Conservation (phyloP, 2,113 vertebrate species). For the Malurus cyaneus region DNA sequence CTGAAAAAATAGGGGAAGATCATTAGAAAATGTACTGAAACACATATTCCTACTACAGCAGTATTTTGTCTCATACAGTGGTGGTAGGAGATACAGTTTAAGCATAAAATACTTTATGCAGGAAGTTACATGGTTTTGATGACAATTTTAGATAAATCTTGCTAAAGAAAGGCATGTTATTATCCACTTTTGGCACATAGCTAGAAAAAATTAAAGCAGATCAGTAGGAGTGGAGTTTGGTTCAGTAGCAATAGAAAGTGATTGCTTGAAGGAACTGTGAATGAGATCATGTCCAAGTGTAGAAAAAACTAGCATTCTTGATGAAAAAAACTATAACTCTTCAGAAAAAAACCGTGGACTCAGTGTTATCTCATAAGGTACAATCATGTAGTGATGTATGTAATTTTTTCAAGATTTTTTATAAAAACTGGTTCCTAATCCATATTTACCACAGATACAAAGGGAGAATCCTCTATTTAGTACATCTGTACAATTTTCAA, state of each 20-base stretch:
- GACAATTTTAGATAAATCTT: not conserved
- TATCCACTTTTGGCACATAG: not conserved
- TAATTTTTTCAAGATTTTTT: not conserved
- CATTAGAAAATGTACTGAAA: not conserved
- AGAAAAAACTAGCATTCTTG: not conserved
- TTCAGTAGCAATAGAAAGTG: not conserved
- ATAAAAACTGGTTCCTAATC: not conserved
- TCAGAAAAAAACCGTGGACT: not conserved
- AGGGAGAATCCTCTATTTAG: not conserved
- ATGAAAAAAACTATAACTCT: not conserved
- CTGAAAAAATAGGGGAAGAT: not conserved
- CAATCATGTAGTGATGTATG: not conserved
- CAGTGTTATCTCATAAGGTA: not conserved
- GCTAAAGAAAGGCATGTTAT: not conserved
- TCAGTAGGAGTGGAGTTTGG: not conserved
- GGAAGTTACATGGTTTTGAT: not conserved
- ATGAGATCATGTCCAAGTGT: not conserved
- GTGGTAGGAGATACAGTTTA: not conserved
- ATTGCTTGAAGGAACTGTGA: not conserved
- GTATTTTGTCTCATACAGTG: not conserved
- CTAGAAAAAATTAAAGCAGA: not conserved
- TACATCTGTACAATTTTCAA: not conserved
- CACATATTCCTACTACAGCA: fast-evolving
- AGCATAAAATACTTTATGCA: not conserved
- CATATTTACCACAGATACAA: not conserved